phyloP scores from a whole-genome alignment of 1,140 invertebrate genomes.

The Ceratosolen solmsi region DNA sequence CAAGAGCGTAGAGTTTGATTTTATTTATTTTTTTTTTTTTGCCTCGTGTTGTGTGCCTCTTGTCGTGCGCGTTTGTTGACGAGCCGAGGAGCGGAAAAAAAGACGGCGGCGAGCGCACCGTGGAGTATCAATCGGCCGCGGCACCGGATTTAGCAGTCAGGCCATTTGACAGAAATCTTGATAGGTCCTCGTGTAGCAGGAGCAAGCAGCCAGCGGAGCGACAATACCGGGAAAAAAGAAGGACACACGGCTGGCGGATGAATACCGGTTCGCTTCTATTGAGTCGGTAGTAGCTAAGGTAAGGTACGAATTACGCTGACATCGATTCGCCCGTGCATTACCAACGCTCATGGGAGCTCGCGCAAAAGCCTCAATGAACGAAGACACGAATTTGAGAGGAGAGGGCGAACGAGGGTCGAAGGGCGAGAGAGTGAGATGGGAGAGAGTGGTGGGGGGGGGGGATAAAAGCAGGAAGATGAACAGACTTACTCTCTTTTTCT shows the following conservation, averaged over 20 bases:
- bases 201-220: conserved; percentile 56
- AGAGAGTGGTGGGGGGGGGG: neutral
- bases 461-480: conserved; percentile 61
- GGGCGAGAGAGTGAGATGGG: conserved; percentile 31
- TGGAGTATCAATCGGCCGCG: conserved; percentile 55
- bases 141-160: conserved; percentile 64
- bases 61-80: conserved; percentile 45
- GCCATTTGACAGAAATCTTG: conserved; percentile 63
- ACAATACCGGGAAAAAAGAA: conserved; percentile 57
- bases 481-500: conserved; percentile 57
- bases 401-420: neutral
- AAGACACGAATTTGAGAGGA: conserved; percentile 31
- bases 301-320: conserved; percentile 41
- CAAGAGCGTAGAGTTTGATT: neutral
- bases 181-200: conserved; percentile 56
- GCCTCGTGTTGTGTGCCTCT: neutral
- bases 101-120: conserved; percentile 13
- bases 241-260: conserved; percentile 42
- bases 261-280: conserved; percentile 63
- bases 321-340: conserved; percentile 36
- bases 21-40: neutral
- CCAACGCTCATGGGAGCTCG: conserved; percentile 19
- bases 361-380: conserved; percentile 45
- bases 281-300: conserved; percentile 13
- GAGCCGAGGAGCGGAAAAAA: conserved; percentile 37